phyloP scores from a whole-genome alignment of 2,797 vertebrate species.

The Alectoris magna region DNA sequence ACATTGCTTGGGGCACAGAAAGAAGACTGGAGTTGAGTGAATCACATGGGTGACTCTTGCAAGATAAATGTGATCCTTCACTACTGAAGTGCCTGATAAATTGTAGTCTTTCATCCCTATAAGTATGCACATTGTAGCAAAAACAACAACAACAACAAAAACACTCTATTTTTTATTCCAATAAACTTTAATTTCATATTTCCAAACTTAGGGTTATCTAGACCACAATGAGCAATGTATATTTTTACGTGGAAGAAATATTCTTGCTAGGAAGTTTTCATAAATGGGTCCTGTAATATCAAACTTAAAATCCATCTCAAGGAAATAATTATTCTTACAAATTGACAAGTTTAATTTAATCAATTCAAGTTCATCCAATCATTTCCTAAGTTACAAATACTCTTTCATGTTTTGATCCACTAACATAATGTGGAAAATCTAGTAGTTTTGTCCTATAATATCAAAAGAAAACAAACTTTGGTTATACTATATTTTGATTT shows the following conservation, averaged over 20 bases:
- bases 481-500: background rate
- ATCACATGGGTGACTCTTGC: background rate
- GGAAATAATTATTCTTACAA: background rate
- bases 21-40: background rate
- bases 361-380: background rate
- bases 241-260: background rate
- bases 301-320: background rate
- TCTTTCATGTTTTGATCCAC: background rate
- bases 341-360: background rate
- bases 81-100: background rate
- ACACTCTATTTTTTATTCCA: background rate
- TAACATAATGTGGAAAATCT: background rate
- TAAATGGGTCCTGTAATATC: background rate
- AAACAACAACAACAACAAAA: background rate
- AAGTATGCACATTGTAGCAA: background rate
- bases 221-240: background rate
- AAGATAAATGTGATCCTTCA: background rate
- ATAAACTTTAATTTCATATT: background rate
- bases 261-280: background rate
- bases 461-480: too few relatives aligned
- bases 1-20: background rate
- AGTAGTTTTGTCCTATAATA: background rate
- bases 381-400: background rate
- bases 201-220: background rate
- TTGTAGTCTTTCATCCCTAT: background rate